Conservation (phyloP, 2,888 invertebrate genomes). For the Orgyia antiqua region DNA sequence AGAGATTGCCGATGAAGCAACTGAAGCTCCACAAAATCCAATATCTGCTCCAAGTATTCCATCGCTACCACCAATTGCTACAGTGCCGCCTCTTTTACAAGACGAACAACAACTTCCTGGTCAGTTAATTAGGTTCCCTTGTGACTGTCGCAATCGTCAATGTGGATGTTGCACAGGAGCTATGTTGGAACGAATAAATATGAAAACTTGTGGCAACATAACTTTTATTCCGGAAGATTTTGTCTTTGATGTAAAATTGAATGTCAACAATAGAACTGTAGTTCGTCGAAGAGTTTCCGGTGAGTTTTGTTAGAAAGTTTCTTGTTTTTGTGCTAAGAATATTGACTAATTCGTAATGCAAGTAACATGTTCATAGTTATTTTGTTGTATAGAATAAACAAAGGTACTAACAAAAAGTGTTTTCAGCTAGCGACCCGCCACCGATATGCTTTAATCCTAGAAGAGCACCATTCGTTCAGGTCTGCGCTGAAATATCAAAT, state of each 20-base stretch:
- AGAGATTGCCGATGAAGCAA: slow-evolving; percentile 20
- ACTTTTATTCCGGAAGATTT: slow-evolving; percentile 90
- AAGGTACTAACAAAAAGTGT: slow-evolving; percentile 13
- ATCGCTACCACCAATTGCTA: slow-evolving; percentile 21
- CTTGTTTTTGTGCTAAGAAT: slow-evolving; percentile 12
- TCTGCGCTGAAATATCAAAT: slow-evolving; percentile 88
- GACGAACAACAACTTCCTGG: slow-evolving; percentile 48
- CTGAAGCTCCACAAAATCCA: slow-evolving; percentile 1
- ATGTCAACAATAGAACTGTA: slow-evolving; percentile 84
- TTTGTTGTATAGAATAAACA: slow-evolving; percentile 11
- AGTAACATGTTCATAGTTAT: slow-evolving; percentile 4
- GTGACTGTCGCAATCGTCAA: slow-evolving; percentile 78
- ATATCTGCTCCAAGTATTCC: not conserved
- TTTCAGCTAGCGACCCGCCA: slow-evolving; percentile 84
- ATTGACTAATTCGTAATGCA: slow-evolving; percentile 12
- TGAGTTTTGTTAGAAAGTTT: slow-evolving; percentile 39
- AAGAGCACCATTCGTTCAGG: slow-evolving; percentile 81
- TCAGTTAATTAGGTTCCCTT: slow-evolving; percentile 77
- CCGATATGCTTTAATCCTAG: slow-evolving; percentile 85
- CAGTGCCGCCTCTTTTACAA: slow-evolving; percentile 36
- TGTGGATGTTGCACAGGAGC: slow-evolving; percentile 85
- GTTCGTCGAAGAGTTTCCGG: slow-evolving; percentile 86
- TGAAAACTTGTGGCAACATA: slow-evolving; percentile 88
- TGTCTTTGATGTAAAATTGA: slow-evolving; percentile 84
- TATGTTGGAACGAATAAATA: slow-evolving; percentile 79